Percentiles rank a stretch among this genome's conserved stretches.
phyloP scores from a whole-genome alignment of 2,888 invertebrate species.

The Fissipunctia ypsillon region DNA sequence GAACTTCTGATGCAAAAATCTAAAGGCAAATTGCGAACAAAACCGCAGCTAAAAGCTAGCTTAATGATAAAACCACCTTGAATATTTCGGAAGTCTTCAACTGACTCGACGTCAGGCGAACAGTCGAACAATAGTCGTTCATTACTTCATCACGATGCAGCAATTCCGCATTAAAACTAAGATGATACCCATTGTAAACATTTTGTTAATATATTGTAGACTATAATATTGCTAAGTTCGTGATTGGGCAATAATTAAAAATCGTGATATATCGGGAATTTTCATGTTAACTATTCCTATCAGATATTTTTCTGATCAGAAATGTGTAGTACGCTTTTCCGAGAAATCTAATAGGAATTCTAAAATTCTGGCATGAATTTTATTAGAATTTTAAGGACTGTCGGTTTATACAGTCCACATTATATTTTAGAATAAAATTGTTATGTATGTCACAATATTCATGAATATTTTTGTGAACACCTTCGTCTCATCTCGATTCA shows the following conservation, averaged over 20 bases:
- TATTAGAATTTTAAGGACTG: constrained; percentile 7
- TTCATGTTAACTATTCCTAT: neutral
- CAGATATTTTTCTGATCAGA: constrained; percentile 3
- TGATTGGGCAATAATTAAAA: constrained; percentile 27
- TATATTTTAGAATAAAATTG: neutral
- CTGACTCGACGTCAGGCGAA: constrained; percentile 77
- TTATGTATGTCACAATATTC: constrained; percentile 6
- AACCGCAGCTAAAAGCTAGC: constrained; percentile 47
- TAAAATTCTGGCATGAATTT: neutral
- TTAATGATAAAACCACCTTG: constrained; percentile 80
- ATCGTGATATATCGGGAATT: neutral
- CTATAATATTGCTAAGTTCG: constrained; percentile 48
- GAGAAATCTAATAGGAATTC: constrained; percentile 21
- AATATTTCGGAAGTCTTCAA: constrained; percentile 87
- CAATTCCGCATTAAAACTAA: constrained; percentile 86
- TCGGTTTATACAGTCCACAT: neutral
- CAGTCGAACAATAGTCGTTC: constrained; percentile 81
- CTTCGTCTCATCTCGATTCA: neutral
- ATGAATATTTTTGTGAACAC: neutral
- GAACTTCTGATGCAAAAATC: neutral
- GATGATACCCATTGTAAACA: constrained; percentile 71
- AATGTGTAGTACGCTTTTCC: neutral
- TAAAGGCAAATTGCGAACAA: constrained; percentile 1
- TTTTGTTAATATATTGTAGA: constrained; percentile 51
- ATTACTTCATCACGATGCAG: constrained; percentile 85